Base-by-base conservation (phyloP, 1,140 invertebrate species). In the Drosophila arizonae region DNA sequence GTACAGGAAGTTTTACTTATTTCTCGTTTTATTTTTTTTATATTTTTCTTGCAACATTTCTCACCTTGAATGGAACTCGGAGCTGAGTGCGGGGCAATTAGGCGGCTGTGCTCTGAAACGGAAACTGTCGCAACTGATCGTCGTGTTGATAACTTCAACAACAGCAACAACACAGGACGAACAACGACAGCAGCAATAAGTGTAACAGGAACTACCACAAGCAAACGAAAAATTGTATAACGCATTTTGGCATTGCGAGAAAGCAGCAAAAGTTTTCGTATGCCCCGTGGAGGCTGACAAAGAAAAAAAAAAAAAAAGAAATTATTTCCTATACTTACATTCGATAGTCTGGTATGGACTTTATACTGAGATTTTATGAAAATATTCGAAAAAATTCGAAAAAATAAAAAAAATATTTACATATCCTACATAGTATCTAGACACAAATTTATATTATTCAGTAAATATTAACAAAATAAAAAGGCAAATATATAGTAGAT, bases 61-160 rank as follows among this genome's bases (percentile, higher is more conserved):
- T 87, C 72, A 87, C 82, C 82, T 87, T 87, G 76, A 81, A 74
- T 69, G 81, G 36, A 33, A 33, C 50, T 66, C 55, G 51, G 43
- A 71, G 84, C 87, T 80, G 76, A 71, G 84, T 86, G 82, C 60
- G 76, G 84, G 82, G 84, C 84, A 87, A 87, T 87, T 87, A 87
- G 82, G 84, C 76, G 76, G 57, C 61, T 72, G 73, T 76, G 76
- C 81, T 73, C 58, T 80, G 81, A 70, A 86, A 66, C 82, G 82
- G 82, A 87, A 87, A 87, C 82, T 87, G 82, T 88, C 82, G 79
- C 82, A 87, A 79, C 84, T 88, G 82, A 87, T 87, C 82, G 79
- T 72, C 79, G 84, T 87, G 84, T 88, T 88, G 82, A 87, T 87
- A 87, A 87, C 79, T 82, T 77, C 79, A 70, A 54, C 82, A 78